Conservation (phyloP, 2,888 invertebrate genomes). For the Apodemia zela region DNA sequence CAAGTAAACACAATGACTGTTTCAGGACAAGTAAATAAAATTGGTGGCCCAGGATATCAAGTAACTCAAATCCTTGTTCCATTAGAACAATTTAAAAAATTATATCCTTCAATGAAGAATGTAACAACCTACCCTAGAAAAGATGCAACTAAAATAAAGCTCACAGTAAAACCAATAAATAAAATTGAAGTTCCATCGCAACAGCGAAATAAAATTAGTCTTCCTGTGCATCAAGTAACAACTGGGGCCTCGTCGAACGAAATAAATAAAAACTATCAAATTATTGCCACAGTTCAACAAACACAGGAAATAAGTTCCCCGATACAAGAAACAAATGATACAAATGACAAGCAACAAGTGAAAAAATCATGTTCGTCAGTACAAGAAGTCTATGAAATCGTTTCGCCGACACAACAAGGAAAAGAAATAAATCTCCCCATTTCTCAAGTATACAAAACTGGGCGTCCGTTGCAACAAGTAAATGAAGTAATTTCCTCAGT, state of each 20-base stretch:
- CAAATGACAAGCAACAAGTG: too few relatives aligned
- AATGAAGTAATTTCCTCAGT: too few relatives aligned
- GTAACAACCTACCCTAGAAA: neutral
- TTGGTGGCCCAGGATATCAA: too few relatives aligned
- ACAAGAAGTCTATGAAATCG: neutral
- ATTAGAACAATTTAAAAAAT: constrained; percentile 9
- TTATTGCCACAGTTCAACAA: neutral
- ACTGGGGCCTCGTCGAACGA: neutral
- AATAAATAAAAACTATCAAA: neutral
- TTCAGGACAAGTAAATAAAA: too few relatives aligned
- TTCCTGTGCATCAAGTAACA: neutral
- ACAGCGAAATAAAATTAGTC: neutral
- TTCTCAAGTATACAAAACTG: neutral
- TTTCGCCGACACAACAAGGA: too few relatives aligned
- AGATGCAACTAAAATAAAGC: neutral
- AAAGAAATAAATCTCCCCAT: neutral
- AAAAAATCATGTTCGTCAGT: neutral
- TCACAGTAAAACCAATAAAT: neutral
- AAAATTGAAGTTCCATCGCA: neutral
- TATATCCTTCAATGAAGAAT: neutral
- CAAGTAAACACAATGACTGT: too few relatives aligned
- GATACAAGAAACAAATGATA: neutral
- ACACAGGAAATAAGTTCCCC: neutral
- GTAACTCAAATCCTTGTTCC: constrained; percentile 2
- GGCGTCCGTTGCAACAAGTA: too few relatives aligned